Base-by-base conservation (phyloP, 2,113 vertebrate species). In the Podarcis raffonei region DNA sequence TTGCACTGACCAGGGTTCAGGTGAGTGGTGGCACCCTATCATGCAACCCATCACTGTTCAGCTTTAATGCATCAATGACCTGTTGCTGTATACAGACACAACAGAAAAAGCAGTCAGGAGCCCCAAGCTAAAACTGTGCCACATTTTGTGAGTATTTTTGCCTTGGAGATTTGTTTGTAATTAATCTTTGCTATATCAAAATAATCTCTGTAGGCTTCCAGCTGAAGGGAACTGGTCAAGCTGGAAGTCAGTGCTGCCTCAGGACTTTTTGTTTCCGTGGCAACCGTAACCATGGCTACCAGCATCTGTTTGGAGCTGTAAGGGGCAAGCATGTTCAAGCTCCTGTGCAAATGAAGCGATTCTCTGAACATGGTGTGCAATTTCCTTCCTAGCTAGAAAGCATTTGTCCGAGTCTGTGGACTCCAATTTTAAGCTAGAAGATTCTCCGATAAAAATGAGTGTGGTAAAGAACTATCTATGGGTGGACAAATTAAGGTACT, bases 191-290 rank as follows among this genome's bases (percentile, higher is more conserved):
- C 65, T 42, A 3, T 84, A 83, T 86, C 93, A 86, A 76, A 81
- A 88, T n/a, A 7, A 30, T 39, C 76, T 81, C 68, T 89, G 91
- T 88, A 90, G 88, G 82, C 57, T 77, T 79, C 22, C 53, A 27
- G 68, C 71, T 37, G 22, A 86, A 30, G 83, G 65, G 78, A 83
- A 89, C 87, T 87, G 69, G 78, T 81, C 5, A 0, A 48, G 25
- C 87, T 48, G 37, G 81, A 88, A 79, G 62, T 42, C n/a, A 53
- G 30, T 23, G 57, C 57, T 57, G 84, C 81, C 65, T 18, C 32
- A 1, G 42, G 74, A 81, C 86, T 74, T 81, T 75, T 39, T 87
- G 72, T 77, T 3, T 87, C 86, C 88, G 74, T 48, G n/a, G 42
- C 80, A 91, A 71, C 23, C 0, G 4, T 78, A 62, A 9, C 20